Evolutionary conservation across 2,888 invertebrate species (phyloP).

Genomic region (Clitarchus hookeri): DNA sequence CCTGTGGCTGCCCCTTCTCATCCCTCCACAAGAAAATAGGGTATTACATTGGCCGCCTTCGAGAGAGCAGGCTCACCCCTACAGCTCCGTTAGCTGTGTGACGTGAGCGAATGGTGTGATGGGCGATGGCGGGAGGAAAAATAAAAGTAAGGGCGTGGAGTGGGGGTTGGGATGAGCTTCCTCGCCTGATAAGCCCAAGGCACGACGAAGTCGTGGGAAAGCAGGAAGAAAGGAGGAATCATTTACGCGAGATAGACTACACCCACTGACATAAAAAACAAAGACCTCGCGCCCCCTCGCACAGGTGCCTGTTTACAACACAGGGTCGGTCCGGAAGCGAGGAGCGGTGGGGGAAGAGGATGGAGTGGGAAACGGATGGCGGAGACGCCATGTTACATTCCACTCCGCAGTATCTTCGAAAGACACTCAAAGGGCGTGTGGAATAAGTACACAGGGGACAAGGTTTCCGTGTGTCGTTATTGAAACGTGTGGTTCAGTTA

Average conservation of each 20-base stretch:
- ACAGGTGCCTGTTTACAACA: not conserved
- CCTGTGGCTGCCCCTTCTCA: not conserved
- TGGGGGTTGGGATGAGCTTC: not conserved
- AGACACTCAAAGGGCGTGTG: not conserved
- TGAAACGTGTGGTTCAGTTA: too few relatives aligned
- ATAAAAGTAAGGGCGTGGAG: not conserved
- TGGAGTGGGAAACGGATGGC: not conserved
- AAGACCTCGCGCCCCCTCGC: not conserved
- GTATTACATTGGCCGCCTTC: not conserved
- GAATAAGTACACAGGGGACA: too few relatives aligned
- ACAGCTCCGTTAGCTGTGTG: not conserved
- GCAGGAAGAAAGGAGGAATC: constrained; percentile 2
- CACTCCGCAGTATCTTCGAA: not conserved
- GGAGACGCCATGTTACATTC: not conserved
- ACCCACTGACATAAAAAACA: not conserved
- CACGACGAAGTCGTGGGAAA: too few relatives aligned
- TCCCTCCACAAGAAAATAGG: not conserved
- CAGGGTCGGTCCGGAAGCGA: not conserved
- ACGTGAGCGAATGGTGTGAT: not conserved
- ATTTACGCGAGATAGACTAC: not conserved
- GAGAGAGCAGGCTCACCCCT: not conserved
- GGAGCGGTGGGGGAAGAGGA: not conserved
- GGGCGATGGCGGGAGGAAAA: not conserved
- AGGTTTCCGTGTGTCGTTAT: too few relatives aligned
- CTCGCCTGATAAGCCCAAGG: not conserved